Evolutionary conservation across 2,888 invertebrate genomes (phyloP).

Genomic region (Eupithecia dodoneata): DNA sequence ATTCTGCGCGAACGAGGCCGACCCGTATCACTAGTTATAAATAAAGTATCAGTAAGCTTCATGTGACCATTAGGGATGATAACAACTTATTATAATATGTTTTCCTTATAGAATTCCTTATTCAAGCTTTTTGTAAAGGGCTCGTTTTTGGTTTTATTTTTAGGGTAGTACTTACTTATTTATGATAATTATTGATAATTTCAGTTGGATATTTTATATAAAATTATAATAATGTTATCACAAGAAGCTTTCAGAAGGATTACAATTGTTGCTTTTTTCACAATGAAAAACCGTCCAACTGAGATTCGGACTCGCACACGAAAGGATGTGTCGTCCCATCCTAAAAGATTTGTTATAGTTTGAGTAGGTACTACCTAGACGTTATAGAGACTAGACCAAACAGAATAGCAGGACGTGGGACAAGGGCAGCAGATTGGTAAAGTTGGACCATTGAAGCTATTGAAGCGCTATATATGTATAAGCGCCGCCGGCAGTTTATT

Average conservation of each 20-base stretch:
- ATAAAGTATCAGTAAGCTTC: conserved; percentile 14
- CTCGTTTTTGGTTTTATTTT: neutral
- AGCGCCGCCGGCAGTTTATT: too few relatives aligned
- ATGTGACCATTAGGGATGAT: conserved; percentile 8
- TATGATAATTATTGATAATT: neutral
- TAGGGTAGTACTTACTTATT: neutral
- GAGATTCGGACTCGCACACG: neutral
- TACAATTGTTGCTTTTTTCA: neutral
- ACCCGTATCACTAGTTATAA: conserved; percentile 12
- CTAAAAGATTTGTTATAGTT: too few relatives aligned
- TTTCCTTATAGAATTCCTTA: neutral
- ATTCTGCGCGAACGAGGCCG: conserved; percentile 7
- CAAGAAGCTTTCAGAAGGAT: neutral
- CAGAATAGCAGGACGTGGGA: neutral
- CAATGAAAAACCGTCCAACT: neutral
- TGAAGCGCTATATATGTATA: too few relatives aligned
- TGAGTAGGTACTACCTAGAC: neutral
- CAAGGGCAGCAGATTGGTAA: neutral
- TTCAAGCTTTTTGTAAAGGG: neutral
- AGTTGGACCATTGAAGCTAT: neutral
- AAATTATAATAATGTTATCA: neutral
- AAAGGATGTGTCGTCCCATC: neutral
- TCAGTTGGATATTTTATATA: neutral
- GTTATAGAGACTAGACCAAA: too few relatives aligned
- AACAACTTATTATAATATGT: neutral